Conservation (phyloP, 2,797 vertebrate species). For the Urophycis tenuis region DNA sequence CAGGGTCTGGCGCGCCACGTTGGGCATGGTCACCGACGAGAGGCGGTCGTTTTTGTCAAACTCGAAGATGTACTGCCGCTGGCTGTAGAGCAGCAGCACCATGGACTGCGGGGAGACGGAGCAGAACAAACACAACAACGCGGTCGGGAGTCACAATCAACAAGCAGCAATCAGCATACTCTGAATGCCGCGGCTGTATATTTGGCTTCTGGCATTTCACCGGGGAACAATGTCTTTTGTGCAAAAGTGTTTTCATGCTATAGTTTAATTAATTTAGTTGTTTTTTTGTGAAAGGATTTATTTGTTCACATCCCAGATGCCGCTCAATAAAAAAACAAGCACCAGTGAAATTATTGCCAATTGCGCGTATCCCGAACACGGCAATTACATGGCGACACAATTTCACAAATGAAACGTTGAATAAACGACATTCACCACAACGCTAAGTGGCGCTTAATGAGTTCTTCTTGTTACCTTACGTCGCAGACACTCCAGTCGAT, state of each 20-base stretch:
- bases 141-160: not conserved
- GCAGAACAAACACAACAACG: constrained; percentile 21
- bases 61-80: constrained; percentile 97
- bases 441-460: constrained; percentile 3
- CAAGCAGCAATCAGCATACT: not conserved
- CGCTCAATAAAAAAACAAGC: not conserved
- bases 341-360: not conserved
- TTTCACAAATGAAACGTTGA: not conserved
- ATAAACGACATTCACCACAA: not conserved
- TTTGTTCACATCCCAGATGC: not conserved
- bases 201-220: not conserved
- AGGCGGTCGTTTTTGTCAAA: constrained; percentile 96
- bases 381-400: not conserved
- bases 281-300: not conserved
- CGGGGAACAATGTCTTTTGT: not conserved
- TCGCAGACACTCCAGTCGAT: not conserved
- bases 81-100: constrained; percentile 95
- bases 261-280: not conserved
- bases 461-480: constrained; percentile 1
- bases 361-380: not conserved
- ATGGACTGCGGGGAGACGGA: constrained; percentile 78
- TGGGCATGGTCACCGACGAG: constrained; percentile 97
- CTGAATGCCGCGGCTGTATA: not conserved
- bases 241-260: not conserved
- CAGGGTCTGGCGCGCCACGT: constrained; percentile 88